A percentile compares a stretch with the other conserved stretches of the same genome.
Evolutionary conservation across 2,888 invertebrate genomes (phyloP).

Genomic region (Nomada goodeniana): DNA sequence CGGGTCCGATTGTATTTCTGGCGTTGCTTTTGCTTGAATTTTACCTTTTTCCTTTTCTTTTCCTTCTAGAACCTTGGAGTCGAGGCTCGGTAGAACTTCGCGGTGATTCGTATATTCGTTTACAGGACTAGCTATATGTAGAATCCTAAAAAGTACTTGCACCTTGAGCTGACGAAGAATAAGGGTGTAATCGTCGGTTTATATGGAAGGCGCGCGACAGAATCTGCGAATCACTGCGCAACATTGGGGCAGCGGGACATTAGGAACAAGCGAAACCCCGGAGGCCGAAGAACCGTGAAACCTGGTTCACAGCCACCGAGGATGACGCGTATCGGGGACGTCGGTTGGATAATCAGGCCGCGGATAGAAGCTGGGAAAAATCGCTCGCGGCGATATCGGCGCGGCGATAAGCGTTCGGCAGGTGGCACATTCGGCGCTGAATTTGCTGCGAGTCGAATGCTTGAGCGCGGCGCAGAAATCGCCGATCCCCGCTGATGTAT

Average conservation of each 20-base stretch:
- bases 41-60: neutral
- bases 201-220: too few species aligned
- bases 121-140: too few species aligned
- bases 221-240: neutral
- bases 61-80: too few species aligned
- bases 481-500: constrained; percentile 76
- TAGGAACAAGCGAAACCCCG: neutral
- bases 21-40: neutral
- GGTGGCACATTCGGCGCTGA: constrained; percentile 50
- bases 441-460: constrained; percentile 61
- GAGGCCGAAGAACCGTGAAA: neutral
- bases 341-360: constrained; percentile 33
- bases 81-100: too few species aligned
- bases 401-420: constrained; percentile 31
- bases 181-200: too few species aligned
- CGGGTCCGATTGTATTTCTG: constrained; percentile 7
- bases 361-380: constrained; percentile 43
- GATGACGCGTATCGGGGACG: constrained; percentile 7
- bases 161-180: too few species aligned
- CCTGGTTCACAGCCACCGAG: constrained; percentile 7
- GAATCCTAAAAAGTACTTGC: too few species aligned
- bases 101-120: too few species aligned
- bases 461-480: constrained; percentile 72
- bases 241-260: neutral
- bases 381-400: constrained; percentile 22